Evolutionary conservation across 1,140 invertebrate species (phyloP), one percentile per base, ranked within the genome.

Genomic region (Diorhabda sublineata): DNA sequence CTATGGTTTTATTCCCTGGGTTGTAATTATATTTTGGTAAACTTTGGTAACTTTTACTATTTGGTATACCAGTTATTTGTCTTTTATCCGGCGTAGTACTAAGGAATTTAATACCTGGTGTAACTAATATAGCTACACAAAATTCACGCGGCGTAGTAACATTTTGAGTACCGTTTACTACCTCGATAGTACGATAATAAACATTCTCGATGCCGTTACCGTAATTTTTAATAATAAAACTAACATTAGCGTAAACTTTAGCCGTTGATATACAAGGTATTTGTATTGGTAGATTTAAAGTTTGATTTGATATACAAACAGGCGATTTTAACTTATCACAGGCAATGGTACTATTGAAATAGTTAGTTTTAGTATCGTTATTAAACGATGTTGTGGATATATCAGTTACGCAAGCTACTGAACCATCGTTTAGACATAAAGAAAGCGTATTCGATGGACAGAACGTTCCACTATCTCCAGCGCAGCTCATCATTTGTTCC

Each of bases 341-440:
- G 5, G 64, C 7, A 6, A 71, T 59, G 5, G 58, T 64, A 60
- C 45, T 66, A 9, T 59, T 66, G 1, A 66, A 43, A 64, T 67
- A 71, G 42, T 67, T 69, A 8, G 60, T 58, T 63, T 69, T 57
- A 3, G 42, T 47, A 57, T 71, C 45, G 41, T 69, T 64, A 26
- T 44, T 66, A 45, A 66, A 71, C 2, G 64, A 44, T 11, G 69
- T 71, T 9, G 64, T 62, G n/a, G 56, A n/a, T 3, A 60, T 45
- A 57, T 69, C 64, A 45, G 67, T 64, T 5, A 73, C 69, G 67
- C 72, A 73, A 67, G 68, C 68, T 45, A 73, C 42, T 6, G 72
- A 57, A 26, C 72, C 72, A n/a, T 68, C 67, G 8, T n/a, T 43
- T 4, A 69, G 63, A 59, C 72, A 73, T n/a, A 73, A 57, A 9